A percentile compares a stretch with the other conserved stretches of the same genome.
Conservation (phyloP, 2,113 vertebrate genomes). For the Jaculus jaculus region DNA sequence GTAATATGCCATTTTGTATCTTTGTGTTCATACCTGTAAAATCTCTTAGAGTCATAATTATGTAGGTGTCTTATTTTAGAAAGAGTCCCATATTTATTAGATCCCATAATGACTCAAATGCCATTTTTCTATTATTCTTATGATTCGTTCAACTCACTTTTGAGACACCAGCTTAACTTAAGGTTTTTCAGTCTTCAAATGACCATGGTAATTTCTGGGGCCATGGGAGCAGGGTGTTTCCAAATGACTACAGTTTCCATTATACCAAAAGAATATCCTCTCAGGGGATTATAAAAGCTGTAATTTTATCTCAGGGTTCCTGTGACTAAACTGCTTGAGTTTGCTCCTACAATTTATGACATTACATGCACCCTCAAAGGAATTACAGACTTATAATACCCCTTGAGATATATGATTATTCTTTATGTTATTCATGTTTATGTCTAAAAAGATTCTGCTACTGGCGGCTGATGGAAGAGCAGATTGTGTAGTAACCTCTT, state of each 20-base stretch:
- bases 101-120: constrained; percentile 63
- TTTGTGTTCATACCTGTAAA: constrained; percentile 75
- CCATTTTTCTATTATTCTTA: constrained; percentile 62
- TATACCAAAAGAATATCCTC: constrained; percentile 73
- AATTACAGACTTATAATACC: constrained; percentile 72
- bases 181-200: constrained; percentile 73
- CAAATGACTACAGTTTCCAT: constrained; percentile 65
- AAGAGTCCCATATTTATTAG: constrained; percentile 62
- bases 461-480: constrained; percentile 67
- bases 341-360: constrained; percentile 63
- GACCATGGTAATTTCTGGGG: constrained; percentile 70
- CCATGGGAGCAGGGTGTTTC: constrained; percentile 53
- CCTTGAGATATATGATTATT: constrained; percentile 76
- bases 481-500: constrained; percentile 68
- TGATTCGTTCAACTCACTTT: constrained; percentile 68
- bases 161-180: constrained; percentile 61
- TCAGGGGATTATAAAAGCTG: constrained; percentile 75
- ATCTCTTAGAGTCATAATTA: constrained; percentile 70
- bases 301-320: constrained; percentile 75
- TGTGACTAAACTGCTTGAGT: constrained; percentile 72
- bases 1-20: constrained; percentile 72
- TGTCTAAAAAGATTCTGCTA: constrained; percentile 71
- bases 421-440: constrained; percentile 77
- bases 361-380: constrained; percentile 67
- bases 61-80: constrained; percentile 67